Conservation (phyloP, 2,888 invertebrate species). For the Trachelus tabidus region DNA sequence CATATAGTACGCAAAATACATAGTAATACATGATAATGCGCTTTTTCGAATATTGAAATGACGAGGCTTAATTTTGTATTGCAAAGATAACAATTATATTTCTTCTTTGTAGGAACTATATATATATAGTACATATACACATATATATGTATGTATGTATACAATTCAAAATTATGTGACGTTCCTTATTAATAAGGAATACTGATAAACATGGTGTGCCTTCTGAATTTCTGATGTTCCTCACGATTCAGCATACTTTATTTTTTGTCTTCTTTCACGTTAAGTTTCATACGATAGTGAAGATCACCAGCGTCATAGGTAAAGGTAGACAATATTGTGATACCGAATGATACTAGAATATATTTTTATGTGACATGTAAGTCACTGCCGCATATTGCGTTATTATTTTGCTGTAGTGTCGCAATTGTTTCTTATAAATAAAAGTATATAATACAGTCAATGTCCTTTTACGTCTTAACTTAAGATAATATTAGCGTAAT, state of each 20-base stretch:
- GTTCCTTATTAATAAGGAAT: constrained; percentile 36
- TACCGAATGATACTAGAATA: not conserved
- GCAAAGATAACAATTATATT: not conserved
- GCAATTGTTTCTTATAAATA: not conserved
- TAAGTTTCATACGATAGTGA: not conserved
- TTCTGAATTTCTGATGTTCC: constrained; percentile 46
- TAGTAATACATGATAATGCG: not conserved
- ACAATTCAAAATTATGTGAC: constrained; percentile 20
- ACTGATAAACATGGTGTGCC: constrained; percentile 43
- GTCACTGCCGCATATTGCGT: not conserved
- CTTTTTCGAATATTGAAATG: not conserved
- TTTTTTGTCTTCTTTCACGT: not conserved
- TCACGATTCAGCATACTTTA: constrained; percentile 11
- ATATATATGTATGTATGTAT: not conserved
- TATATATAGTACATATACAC: not conserved
- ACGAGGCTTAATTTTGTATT: not conserved
- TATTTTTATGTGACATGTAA: not conserved
- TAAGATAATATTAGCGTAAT: not conserved
- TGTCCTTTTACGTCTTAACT: not conserved
- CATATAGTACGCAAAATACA: not conserved
- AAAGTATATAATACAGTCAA: not conserved
- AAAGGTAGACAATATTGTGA: not conserved
- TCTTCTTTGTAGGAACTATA: not conserved
- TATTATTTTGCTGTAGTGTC: not conserved
- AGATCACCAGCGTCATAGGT: not conserved